Evolutionary conservation across 2,113 vertebrate species (phyloP).

Genomic region (Alethe diademata): DNA sequence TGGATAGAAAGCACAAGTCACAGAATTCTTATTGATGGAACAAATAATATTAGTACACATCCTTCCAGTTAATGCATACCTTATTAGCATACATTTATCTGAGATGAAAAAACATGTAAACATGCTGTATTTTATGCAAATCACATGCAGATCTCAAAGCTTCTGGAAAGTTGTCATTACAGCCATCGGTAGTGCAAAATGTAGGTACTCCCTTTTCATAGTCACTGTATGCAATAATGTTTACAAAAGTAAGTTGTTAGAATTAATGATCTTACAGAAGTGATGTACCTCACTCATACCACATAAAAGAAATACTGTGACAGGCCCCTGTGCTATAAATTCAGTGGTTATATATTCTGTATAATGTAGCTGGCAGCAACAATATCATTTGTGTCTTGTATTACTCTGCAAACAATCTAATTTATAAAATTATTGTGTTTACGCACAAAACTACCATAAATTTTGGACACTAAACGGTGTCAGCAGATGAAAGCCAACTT

Average conservation of each 20-base stretch:
- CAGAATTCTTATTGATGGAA: neutral
- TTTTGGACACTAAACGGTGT: slow-evolving; percentile 68
- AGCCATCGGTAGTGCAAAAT: neutral
- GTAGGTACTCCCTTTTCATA: neutral
- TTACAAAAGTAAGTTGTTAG: neutral
- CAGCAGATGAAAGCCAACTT: slow-evolving; percentile 46
- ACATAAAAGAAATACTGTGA: neutral
- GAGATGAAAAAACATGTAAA: neutral
- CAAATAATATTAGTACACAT: neutral
- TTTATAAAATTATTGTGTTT: slow-evolving; percentile 72
- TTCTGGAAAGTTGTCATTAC: neutral
- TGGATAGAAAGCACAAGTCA: neutral
- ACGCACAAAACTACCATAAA: slow-evolving; percentile 57
- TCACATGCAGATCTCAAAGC: neutral
- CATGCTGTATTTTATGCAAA: neutral
- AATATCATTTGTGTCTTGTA: slow-evolving; percentile 51
- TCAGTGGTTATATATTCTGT: neutral
- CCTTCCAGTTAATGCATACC: neutral
- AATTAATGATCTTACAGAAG: neutral
- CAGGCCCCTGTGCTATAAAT: neutral
- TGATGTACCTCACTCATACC: neutral
- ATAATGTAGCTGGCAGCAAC: neutral
- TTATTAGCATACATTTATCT: slow-evolving; percentile 23
- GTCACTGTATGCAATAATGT: neutral
- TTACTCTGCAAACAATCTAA: slow-evolving; percentile 57